These are phyloP conservation scores for Eupithecia insigniata DNA, from an alignment of 2,888 invertebrate species.

Conservation along the genomic window DNA sequence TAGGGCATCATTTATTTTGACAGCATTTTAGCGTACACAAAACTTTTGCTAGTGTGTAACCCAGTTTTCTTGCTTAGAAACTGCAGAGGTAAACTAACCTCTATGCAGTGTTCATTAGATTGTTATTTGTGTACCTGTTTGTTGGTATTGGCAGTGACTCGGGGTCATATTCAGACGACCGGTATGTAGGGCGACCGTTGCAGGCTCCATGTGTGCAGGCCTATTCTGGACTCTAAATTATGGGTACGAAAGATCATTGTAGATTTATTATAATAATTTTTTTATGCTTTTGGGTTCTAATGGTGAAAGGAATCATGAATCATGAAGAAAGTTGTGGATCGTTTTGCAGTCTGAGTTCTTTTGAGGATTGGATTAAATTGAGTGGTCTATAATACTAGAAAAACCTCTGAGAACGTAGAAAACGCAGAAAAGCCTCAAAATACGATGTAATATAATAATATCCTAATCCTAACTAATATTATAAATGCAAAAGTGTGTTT, in stretches of 20 bases:
- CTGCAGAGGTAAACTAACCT: conserved; percentile 10
- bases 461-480: too few relatives aligned
- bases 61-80: conserved; percentile 31
- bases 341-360: not conserved
- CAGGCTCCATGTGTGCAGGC: conserved; percentile 41
- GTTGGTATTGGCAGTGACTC: conserved; percentile 70
- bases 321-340: not conserved
- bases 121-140: conserved; percentile 41
- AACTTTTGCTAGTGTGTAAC: conserved; percentile 40
- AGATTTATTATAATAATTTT: not conserved
- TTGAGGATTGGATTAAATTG: not conserved
- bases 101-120: conserved; percentile 27
- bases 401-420: not conserved
- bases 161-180: conserved; percentile 69
- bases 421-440: not conserved
- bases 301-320: conserved; percentile 2
- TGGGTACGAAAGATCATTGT: not conserved
- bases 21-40: conserved; percentile 44
- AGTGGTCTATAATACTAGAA: not conserved
- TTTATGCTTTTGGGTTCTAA: not conserved
- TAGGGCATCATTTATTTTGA: conserved; percentile 40
- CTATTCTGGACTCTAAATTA: conserved; percentile 53
- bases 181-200: conserved; percentile 77
- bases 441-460: too few relatives aligned
- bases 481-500: too few relatives aligned